Base-by-base conservation (phyloP, 2,888 invertebrate genomes). In the Dasysyrphus tricinctus region DNA sequence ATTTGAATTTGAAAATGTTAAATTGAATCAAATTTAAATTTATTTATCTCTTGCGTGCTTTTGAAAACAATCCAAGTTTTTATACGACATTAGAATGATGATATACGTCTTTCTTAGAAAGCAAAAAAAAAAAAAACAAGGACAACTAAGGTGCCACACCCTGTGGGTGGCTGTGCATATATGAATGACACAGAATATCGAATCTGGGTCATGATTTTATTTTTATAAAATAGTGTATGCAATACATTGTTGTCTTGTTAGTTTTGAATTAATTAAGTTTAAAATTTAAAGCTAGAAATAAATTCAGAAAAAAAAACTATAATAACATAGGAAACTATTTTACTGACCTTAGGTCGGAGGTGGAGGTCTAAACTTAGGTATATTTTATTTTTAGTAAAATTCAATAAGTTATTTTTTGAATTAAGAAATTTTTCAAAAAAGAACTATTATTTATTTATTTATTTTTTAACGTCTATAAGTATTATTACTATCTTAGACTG, bases 11-110 rank as follows among this genome's bases (percentile, higher is more conserved):
- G n/a, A n/a, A 32, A 32, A 47, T 47, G 47, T 32, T 12, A 16
- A 14, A 24, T 6, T 19, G 4, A 4, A 42, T n/a, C 69, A 16
- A 59, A 70, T 32, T 24, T 12, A 16, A 34, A 24, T 63, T 72
- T 65, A 65, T 70, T 47, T n/a, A 57, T 63, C 51, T 49, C 5
- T 32, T 34, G 54, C 29, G 29, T 9, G 7, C 0, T 32, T 72
- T 80, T 80, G 59, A 74, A 69, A 61, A n/a, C 49, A 59, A 80
- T 74, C 80, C 74, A 80, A 74, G 14, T 56, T 79, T 63, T 63
- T 5, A n/a, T 37, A 16, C 32, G 78, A 54, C 14, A 57, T 16
- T 24, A 24, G 24, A 51, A 51, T 32, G 9, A 29, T 56, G 47
- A 67, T 42, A 54, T 59, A 57, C 32, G 42, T 57, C 49, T 32